Evolutionary conservation across 2,797 vertebrate species (phyloP).

Genomic region (Acomys russatus): DNA sequence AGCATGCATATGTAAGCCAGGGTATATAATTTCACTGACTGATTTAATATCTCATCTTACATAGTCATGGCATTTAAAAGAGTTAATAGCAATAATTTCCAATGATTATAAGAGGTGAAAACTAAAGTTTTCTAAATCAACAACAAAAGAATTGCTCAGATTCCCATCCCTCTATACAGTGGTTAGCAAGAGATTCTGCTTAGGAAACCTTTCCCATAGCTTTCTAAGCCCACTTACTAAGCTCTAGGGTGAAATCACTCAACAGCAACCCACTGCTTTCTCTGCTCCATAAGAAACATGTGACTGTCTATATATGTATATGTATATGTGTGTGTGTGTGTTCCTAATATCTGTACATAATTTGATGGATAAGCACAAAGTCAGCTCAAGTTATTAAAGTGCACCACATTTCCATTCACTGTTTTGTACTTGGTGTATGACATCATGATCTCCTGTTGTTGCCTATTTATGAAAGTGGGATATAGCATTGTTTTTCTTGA

Average conservation of each 20-base stretch:
- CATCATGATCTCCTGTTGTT: not conserved
- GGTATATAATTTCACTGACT: not conserved
- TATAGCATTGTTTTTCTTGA: not conserved
- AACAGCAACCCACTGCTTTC: not conserved
- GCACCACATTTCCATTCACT: not conserved
- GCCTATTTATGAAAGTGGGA: not conserved
- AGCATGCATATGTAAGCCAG: not conserved
- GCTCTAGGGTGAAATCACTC: not conserved
- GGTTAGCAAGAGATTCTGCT: not conserved
- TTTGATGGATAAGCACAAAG: not conserved
- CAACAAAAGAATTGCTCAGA: not conserved
- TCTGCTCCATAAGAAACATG: not conserved
- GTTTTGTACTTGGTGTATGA: not conserved
- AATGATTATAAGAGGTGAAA: not conserved
- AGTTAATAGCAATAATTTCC: not conserved
- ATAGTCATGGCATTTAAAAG: not conserved
- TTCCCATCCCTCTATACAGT: not conserved
- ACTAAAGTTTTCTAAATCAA: conserved; percentile 23
- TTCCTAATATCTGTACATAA: not conserved
- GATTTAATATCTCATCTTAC: not conserved
- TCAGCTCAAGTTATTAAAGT: not conserved
- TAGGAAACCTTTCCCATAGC: not conserved
- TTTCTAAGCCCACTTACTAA: not conserved
- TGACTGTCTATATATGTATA: not conserved
- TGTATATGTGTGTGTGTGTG: too few relatives aligned